These are phyloP conservation scores for Eidolon helvum DNA, from an alignment of 2,113 vertebrate genomes.

Conservation along the genomic window DNA sequence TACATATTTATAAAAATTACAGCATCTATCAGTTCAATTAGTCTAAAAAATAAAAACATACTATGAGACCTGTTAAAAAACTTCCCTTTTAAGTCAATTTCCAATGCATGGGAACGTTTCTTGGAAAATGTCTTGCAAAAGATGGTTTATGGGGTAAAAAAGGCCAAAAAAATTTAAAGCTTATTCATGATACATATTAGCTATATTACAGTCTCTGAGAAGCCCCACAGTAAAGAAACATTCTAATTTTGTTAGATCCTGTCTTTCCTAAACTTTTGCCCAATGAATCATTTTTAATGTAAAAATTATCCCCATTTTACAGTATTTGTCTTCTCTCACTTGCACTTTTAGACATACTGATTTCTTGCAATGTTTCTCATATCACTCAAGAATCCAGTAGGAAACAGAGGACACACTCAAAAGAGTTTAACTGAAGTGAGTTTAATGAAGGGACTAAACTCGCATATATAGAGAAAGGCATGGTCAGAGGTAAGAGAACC, in stretches of 20 bases:
- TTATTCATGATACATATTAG: neutral
- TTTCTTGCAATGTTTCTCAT: neutral
- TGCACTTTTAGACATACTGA: neutral
- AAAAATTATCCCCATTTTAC: neutral
- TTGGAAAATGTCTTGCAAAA: conserved; percentile 22
- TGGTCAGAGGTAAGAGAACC: neutral
- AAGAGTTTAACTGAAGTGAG: neutral
- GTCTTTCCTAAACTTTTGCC: neutral
- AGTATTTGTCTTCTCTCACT: neutral
- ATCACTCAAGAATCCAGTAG: neutral
- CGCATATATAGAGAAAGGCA: neutral
- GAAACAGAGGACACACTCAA: neutral
- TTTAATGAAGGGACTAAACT: neutral
- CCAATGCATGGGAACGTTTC: neutral
- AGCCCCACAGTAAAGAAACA: neutral
- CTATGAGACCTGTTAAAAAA: neutral
- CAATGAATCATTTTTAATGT: neutral
- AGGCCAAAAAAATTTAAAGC: neutral
- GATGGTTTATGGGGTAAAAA: neutral
- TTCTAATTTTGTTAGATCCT: neutral
- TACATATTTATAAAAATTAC: neutral
- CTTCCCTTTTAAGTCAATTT: neutral
- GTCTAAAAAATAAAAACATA: neutral
- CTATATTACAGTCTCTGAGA: neutral
- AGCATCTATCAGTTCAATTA: neutral